phyloP scores from a whole-genome alignment of 2,888 invertebrate species.

The Drosophila greeni region DNA sequence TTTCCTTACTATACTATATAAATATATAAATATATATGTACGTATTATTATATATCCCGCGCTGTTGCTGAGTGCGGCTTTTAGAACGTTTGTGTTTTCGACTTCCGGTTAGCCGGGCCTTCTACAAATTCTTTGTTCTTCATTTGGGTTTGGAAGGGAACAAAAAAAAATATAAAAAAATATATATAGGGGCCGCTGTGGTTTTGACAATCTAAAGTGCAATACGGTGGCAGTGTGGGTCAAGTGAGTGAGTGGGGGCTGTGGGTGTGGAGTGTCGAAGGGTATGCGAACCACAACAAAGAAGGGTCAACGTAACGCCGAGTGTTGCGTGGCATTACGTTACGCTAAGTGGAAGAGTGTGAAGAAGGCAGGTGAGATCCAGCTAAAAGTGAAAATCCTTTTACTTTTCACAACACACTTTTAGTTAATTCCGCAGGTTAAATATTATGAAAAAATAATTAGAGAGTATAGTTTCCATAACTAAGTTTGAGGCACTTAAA shows the following conservation, averaged over 20 bases:
- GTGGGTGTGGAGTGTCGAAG: slow-evolving; percentile 16
- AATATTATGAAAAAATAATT: too few relatives aligned
- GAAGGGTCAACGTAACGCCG: slow-evolving; percentile 31
- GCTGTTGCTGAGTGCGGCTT: slow-evolving; percentile 69
- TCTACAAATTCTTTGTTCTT: slow-evolving; percentile 59
- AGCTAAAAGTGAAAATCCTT: slow-evolving; percentile 21
- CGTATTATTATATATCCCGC: slow-evolving; percentile 37
- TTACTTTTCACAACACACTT: not conserved
- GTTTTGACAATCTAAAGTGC: slow-evolving; percentile 60
- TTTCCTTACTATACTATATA: slow-evolving; percentile 3
- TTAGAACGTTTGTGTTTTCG: slow-evolving; percentile 72
- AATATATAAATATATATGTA: slow-evolving; percentile 9
- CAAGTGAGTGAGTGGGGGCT: slow-evolving; percentile 29
- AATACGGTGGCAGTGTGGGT: slow-evolving; percentile 39
- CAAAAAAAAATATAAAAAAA: slow-evolving; percentile 6
- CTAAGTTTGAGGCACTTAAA: too few relatives aligned
- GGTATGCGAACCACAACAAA: slow-evolving; percentile 17
- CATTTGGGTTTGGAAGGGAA: slow-evolving; percentile 21
- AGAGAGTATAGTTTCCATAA: too few relatives aligned
- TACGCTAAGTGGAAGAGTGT: slow-evolving; percentile 9
- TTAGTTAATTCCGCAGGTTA: too few relatives aligned
- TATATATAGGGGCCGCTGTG: slow-evolving; percentile 41
- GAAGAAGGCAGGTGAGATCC: slow-evolving; percentile 3
- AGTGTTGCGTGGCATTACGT: slow-evolving; percentile 13
- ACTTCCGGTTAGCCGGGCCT: slow-evolving; percentile 69